Evolutionary conservation across 2,113 vertebrate genomes (phyloP).

Genomic region (Rhea pennata): DNA sequence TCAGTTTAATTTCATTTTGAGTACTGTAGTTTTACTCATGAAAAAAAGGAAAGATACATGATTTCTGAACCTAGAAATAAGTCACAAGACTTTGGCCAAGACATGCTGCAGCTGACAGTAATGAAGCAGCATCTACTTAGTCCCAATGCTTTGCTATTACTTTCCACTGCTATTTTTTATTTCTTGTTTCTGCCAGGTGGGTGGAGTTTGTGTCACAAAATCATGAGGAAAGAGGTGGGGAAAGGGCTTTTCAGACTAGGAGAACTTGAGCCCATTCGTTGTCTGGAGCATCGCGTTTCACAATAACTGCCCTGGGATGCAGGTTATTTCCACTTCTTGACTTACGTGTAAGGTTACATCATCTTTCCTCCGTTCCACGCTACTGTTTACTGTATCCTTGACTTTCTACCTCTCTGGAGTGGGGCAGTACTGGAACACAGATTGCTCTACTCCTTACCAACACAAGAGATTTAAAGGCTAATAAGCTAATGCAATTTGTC

Average conservation of each 20-base stretch:
- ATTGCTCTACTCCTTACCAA: accelerated
- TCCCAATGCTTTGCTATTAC: background rate
- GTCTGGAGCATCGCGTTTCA: conserved; percentile 19
- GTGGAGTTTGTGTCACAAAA: background rate
- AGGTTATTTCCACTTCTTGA: background rate
- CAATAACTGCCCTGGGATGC: background rate
- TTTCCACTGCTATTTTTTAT: background rate
- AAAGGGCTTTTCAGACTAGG: background rate
- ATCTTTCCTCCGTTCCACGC: accelerated
- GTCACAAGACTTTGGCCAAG: background rate
- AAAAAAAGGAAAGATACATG: background rate
- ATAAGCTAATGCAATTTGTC: background rate
- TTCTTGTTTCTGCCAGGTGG: conserved; percentile 12
- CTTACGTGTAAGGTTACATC: background rate
- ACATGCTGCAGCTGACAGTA: background rate
- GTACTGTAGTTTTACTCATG: background rate
- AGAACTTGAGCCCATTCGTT: background rate
- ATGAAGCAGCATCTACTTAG: background rate
- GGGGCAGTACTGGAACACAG: background rate
- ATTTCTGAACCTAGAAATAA: background rate
- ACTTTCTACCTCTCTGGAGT: background rate
- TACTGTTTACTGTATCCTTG: background rate
- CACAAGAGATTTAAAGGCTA: background rate
- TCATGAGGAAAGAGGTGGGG: background rate
- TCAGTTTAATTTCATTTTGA: background rate